Conservation (phyloP, 1,140 invertebrate genomes). For the Nilaparvata lugens region DNA sequence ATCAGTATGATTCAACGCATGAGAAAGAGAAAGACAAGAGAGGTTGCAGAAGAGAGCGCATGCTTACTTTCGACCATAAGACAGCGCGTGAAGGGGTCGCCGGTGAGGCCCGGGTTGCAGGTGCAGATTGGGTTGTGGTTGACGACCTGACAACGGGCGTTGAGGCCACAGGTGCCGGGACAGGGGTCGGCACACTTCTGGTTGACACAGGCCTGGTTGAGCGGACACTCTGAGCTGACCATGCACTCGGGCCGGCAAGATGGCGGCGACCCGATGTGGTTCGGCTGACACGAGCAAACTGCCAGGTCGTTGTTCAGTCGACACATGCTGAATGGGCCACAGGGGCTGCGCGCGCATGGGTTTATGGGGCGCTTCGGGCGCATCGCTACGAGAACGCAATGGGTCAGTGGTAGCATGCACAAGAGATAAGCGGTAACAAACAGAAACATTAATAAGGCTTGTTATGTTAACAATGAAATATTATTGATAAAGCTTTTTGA, state of each 20-base stretch:
- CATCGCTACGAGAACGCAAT: background rate
- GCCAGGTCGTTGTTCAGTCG: conserved; percentile 41
- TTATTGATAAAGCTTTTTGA: too few species aligned
- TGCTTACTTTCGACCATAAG: conserved; percentile 23
- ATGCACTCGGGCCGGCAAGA: conserved; percentile 51
- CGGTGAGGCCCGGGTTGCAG: conserved; percentile 47
- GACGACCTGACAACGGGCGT: conserved; percentile 49
- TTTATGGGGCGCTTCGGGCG: conserved; percentile 29
- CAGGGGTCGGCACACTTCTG: conserved; percentile 53
- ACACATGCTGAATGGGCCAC: conserved; percentile 56
- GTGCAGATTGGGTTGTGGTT: conserved; percentile 56
- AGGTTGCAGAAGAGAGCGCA: conserved; percentile 3
- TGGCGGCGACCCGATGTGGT: conserved; percentile 48
- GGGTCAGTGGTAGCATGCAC: background rate
- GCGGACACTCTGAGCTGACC: conserved; percentile 49
- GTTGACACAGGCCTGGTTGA: conserved; percentile 48
- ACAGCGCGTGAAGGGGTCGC: conserved; percentile 57
- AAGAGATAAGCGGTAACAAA: too few species aligned
- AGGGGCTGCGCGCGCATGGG: conserved; percentile 51
- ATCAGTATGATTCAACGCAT: too few species aligned
- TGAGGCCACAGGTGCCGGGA: conserved; percentile 47
- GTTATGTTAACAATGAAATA: too few species aligned
- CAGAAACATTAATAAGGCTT: too few species aligned
- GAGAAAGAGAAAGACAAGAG: too few species aligned
- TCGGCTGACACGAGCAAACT: conserved; percentile 51